phyloP scores from a whole-genome alignment of 2,113 vertebrate genomes.

The Saimiri boliviensis region DNA sequence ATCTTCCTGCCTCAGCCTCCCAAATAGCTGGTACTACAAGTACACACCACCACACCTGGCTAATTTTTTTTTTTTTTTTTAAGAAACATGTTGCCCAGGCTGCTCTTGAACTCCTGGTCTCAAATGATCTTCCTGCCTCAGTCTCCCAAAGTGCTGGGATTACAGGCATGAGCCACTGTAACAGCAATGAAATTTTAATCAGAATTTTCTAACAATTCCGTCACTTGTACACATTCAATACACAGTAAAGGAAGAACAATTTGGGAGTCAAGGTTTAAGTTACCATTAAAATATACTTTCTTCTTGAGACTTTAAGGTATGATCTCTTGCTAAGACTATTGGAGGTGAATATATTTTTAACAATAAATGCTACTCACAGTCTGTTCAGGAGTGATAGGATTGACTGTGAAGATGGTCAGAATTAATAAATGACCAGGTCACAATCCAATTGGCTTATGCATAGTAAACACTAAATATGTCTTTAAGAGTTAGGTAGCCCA shows the following conservation, averaged over 20 bases:
- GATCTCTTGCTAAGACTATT: background rate
- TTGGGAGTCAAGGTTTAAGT: background rate
- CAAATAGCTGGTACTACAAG: no score
- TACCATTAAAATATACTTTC: constrained; percentile 38
- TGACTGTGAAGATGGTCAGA: background rate
- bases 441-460: background rate
- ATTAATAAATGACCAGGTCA: background rate
- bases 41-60: no score
- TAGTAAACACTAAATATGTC: background rate
- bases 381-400: background rate
- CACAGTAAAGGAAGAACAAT: background rate
- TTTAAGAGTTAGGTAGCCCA: background rate
- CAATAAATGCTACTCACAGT: background rate
- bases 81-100: no score
- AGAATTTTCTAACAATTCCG: constrained; percentile 15
- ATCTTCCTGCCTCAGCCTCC: no score
- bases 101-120: no score
- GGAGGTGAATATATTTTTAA: background rate
- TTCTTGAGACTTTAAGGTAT: background rate
- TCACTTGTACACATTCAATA: background rate
- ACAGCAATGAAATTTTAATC: background rate
- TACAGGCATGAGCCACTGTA: no score
- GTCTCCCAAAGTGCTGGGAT: no score
- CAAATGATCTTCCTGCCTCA: no score
- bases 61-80: no score